These are phyloP conservation scores for Calameuta idolon DNA, from an alignment of 2,888 invertebrate species.

Conservation along the genomic window DNA sequence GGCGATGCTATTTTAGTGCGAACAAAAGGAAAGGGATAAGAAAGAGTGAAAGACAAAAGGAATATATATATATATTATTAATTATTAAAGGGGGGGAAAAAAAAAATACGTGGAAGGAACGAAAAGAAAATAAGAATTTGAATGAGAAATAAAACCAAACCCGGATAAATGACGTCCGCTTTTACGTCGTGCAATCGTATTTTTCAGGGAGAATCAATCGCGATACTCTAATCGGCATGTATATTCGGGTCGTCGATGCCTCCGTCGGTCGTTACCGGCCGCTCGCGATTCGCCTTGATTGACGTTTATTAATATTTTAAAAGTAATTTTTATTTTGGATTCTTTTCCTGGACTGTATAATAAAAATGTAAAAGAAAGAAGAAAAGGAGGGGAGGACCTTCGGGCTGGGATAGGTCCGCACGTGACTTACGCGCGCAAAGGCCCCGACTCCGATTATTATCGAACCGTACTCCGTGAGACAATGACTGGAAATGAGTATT, in stretches of 20 bases:
- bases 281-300: neutral
- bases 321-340: neutral
- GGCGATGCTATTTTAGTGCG: slow-evolving; percentile 36
- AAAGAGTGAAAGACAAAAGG: neutral
- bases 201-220: slow-evolving; percentile 19
- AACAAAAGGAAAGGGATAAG: slow-evolving; percentile 21
- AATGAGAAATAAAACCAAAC: neutral
- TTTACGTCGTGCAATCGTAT: slow-evolving; percentile 42
- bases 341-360: neutral
- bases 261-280: slow-evolving; percentile 9
- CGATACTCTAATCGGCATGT: slow-evolving; percentile 15
- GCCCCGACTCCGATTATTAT: neutral
- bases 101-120: neutral
- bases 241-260: slow-evolving; percentile 22
- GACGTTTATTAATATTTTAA: neutral
- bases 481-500: slow-evolving; percentile 63
- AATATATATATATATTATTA: slow-evolving; percentile 16
- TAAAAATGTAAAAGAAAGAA: neutral
- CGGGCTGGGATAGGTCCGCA: neutral
- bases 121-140: neutral
- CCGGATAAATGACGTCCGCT: slow-evolving; percentile 29
- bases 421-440: neutral
- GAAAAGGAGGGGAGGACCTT: neutral
- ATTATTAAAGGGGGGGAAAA: neutral
- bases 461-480: slow-evolving; percentile 49